Evolutionary conservation across 2,113 vertebrate species (phyloP), one percentile per base, ranked within the genome.

Genomic region (Pan paniscus): DNA sequence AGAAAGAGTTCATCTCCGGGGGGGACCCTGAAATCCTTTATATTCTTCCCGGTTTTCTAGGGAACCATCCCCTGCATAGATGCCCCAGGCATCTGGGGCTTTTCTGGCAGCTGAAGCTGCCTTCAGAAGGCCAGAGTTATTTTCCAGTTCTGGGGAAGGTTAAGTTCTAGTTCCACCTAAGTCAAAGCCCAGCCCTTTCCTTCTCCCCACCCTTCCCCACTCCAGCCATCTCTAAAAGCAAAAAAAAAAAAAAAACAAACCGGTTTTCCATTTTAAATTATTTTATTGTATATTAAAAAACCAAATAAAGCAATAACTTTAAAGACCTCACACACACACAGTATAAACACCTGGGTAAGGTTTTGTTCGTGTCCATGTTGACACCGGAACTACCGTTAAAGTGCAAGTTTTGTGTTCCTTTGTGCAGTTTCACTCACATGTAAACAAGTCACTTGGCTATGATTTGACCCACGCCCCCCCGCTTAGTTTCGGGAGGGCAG

Each of bases 211-310:
- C 8, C 82, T 32, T 18, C 7, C 4, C 5, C 7, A 80, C 72
- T 46, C 64, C n/a, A 48, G 27, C 18, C 73, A 12, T 61, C 68
- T 85, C 48, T 64, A 85, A 90, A 97, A 93, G 46, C 35, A 94
- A 88, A 96, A 52, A 30, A 86, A 13, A 46, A 46, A n/a, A 46
- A 46, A 1, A 46, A 46, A 46, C 10, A 50, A 35, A 46, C n/a
- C n/a, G 8, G 3, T 78, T 40, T 17, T 95, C 0, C 0, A 94
- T 98, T 98, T 98, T n/a, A 64, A 98, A 97, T 97, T 86, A 61
- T 96, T 98, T 99, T 99, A 98, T 80, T 98, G 97, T 98, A 73
- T 95, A 93, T 98, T 98, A 98, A 98, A 99, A 99, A 98, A 43
- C 43, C 43, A 43, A 98, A 97, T 67, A 92, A 48, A 90, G 78